Evolutionary conservation across 2,888 invertebrate species (phyloP), one percentile per base, ranked within the genome.

Genomic region (Plutella xylostella): DNA sequence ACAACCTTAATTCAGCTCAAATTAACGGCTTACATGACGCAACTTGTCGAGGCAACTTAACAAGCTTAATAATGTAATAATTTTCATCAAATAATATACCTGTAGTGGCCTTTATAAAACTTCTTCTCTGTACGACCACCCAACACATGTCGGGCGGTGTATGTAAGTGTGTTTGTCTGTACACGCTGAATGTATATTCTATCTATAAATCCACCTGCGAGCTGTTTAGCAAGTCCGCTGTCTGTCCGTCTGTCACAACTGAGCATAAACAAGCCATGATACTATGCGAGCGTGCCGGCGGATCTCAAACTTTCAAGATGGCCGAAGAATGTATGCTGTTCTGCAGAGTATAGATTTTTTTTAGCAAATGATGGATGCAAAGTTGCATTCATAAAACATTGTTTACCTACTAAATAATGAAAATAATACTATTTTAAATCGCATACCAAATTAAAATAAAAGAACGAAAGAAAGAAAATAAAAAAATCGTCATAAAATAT

Each of bases 171-270:
- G 7, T 17, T 1, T 17, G 39, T 25, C 11, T 14, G 9, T 22
- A 61, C 63, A 57, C 51, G 57, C 55, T 57, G 59, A 63, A 63
- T 61, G 53, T 55, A 48, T 54, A 61, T 56, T 53, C 45, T 46
- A 50, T 46, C 48, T 45, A 61, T 66, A 65, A 62, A 68, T 69
- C 57, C 57, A 59, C 54, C 58, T 61, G 60, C 49, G 15, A 11
- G 22, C 17, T 11, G 20, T 19, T 18, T 37, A 52, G 58, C 57
- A 61, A 51, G 57, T 53, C 51, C n/a, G n/a, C n/a, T 49, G 57
- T 52, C 53, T 47, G 57, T 50, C 55, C 49, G 56, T 57, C 59
- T 47, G 52, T 64, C 65, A 64, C 64, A 61, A 57, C 49, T 61
- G 54, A 14, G 25, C 25, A 39, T 39, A 39, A 39, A 28, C 39